Conservation (phyloP, 92 coral and sea anemone genomes). For the Phenganax marumi region DNA sequence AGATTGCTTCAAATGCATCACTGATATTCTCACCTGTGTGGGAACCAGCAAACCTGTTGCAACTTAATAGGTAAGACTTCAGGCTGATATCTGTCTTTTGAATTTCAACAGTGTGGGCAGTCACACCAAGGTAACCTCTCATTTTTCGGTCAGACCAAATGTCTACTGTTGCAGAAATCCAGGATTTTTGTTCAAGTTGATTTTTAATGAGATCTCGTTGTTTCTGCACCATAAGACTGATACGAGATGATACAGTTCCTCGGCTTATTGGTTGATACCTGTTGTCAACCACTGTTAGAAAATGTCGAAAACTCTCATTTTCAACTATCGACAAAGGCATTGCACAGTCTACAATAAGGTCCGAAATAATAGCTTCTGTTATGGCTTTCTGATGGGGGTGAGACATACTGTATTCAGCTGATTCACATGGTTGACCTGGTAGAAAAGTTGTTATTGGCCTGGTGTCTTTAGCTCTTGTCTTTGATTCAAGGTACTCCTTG, state of each 20-base stretch:
- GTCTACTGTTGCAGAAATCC: background rate
- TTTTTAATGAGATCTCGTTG: background rate
- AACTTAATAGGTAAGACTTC: background rate
- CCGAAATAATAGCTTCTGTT: constrained; percentile 6
- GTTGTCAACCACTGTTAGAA: background rate
- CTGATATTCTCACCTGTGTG: background rate
- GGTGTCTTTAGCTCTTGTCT: background rate
- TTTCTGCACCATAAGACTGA: background rate
- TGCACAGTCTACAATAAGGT: background rate
- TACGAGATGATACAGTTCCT: background rate
- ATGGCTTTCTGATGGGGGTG: constrained; percentile 1
- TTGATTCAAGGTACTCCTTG: background rate
- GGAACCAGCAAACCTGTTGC: background rate
- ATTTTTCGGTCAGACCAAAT: constrained; percentile 9
- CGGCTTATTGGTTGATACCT: background rate
- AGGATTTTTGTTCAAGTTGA: background rate
- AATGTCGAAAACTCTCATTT: constrained; percentile 7
- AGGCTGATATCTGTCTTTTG: background rate
- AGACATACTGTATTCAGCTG: background rate
- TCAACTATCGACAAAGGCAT: constrained; percentile 1
- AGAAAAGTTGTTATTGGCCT: background rate
- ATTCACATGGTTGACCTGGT: background rate
- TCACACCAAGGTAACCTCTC: background rate
- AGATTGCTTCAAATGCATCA: background rate
- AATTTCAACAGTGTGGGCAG: background rate